These are phyloP conservation scores for zebrafish (Danio rerio) DNA, from an alignment of 2,113 vertebrate species.

Conservation along the genomic window DNA sequence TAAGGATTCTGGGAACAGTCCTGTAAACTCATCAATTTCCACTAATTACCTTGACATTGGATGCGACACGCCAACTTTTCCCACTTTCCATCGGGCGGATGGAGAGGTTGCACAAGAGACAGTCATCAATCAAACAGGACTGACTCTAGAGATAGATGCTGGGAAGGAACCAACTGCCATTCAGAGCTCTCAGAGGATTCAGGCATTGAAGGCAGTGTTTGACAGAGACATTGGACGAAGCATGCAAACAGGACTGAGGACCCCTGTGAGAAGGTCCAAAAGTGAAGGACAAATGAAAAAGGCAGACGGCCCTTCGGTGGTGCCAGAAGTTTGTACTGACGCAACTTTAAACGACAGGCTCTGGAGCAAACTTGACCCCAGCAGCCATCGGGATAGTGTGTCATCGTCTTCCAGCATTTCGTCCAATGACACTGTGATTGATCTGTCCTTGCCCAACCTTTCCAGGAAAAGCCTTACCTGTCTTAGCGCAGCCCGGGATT, in stretches of 20 bases:
- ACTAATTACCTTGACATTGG: conserved; percentile 48
- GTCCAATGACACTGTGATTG: conserved; percentile 91
- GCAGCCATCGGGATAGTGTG: conserved; percentile 84
- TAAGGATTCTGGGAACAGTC: conserved; percentile 9
- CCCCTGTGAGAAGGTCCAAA: conserved; percentile 74
- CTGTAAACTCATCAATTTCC: conserved; percentile 37
- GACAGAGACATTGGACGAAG: conserved; percentile 44
- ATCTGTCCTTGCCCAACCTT: conserved; percentile 86
- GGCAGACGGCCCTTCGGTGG: conserved; percentile 65
- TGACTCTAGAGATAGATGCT: conserved; percentile 27
- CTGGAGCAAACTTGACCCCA: conserved; percentile 87
- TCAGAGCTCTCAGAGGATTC: conserved; percentile 35
- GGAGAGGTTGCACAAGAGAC: not conserved
- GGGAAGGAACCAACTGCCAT: not conserved
- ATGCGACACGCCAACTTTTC: conserved; percentile 27
- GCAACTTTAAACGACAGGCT: conserved; percentile 84
- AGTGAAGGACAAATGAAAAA: conserved; percentile 74
- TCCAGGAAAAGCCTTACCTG: conserved; percentile 80
- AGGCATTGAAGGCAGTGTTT: conserved; percentile 58
- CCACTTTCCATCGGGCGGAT: conserved; percentile 2
- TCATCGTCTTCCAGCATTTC: conserved; percentile 95
- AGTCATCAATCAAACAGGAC: conserved; percentile 2
- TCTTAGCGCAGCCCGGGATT: conserved; percentile 61
- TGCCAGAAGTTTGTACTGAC: conserved; percentile 81
- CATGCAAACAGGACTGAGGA: conserved; percentile 47